phyloP scores from a whole-genome alignment of 2,797 vertebrate species.

The Eospalax fontanierii region DNA sequence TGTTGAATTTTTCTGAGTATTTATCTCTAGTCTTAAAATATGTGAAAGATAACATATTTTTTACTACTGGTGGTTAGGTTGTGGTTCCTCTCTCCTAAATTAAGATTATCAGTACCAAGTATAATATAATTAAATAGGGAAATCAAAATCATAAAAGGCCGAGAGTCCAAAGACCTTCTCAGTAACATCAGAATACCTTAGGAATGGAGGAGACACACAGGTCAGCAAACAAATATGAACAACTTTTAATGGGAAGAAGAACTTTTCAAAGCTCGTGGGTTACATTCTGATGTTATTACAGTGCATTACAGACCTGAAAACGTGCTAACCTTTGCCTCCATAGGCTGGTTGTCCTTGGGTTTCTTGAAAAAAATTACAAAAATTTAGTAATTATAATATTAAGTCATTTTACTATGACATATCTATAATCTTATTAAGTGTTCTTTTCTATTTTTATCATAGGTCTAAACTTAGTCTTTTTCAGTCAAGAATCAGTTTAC shows the following conservation, averaged over 20 bases:
- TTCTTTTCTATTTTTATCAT: conserved; percentile 81
- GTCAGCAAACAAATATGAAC: conserved; percentile 7
- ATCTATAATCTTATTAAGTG: conserved; percentile 68
- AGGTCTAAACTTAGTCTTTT: conserved; percentile 99
- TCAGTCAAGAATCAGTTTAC: conserved; percentile 99
- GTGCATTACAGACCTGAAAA: neutral
- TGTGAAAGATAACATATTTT: conserved; percentile 48
- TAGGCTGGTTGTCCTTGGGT: neutral
- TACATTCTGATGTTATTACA: neutral
- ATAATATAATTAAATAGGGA: conserved; percentile 21
- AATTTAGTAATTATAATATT: conserved; percentile 4
- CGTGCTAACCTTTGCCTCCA: neutral
- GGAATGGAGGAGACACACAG: neutral
- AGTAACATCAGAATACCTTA: neutral
- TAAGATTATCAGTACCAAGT: conserved; percentile 8
- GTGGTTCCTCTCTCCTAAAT: conserved; percentile 9
- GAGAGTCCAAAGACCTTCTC: conserved; percentile 11
- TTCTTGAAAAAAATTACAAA: neutral
- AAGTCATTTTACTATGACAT: conserved; percentile 49
- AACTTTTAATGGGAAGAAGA: conserved; percentile 15
- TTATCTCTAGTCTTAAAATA: conserved; percentile 25
- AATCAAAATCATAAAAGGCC: conserved; percentile 3
- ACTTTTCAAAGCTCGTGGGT: neutral
- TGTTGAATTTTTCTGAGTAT: conserved; percentile 52
- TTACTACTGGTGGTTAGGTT: conserved; percentile 29